Percentiles rank a stretch among this genome's conserved stretches.
Evolutionary conservation across 2,113 vertebrate species (phyloP).

Genomic region (Aldabrachelys gigantea): DNA sequence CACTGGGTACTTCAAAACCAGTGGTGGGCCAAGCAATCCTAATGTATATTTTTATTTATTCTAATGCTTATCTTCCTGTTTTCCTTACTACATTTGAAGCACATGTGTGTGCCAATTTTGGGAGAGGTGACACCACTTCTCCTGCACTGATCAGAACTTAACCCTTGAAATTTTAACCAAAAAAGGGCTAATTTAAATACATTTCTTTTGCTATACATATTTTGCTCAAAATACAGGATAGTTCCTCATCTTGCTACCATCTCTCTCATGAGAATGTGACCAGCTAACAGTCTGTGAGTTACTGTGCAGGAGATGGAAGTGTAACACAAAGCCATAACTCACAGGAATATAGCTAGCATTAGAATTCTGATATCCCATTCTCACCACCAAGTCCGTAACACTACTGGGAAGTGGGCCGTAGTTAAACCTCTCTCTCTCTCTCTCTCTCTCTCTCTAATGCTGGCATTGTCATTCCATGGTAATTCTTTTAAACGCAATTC

Average conservation of each 20-base stretch:
- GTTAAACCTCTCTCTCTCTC: background rate
- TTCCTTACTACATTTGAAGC: background rate
- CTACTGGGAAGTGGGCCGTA: background rate
- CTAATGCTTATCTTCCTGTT: background rate
- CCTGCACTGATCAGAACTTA: background rate
- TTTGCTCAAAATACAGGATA: background rate
- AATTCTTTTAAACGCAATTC: background rate
- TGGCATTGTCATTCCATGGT: background rate
- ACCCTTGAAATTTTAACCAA: background rate
- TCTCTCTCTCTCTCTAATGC: background rate
- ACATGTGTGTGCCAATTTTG: background rate
- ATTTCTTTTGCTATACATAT: background rate
- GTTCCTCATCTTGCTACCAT: background rate
- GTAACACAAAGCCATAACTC: background rate
- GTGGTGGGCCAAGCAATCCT: accelerated
- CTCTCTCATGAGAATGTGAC: background rate
- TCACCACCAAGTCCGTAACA: background rate
- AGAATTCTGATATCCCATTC: background rate
- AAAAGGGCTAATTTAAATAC: background rate
- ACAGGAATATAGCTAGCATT: accelerated
- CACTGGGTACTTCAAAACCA: background rate
- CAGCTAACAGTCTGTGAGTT: background rate
- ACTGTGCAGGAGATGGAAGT: background rate
- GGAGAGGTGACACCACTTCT: background rate
- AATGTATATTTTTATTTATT: accelerated